These are phyloP conservation scores for Ascaphus truei DNA, from an alignment of 2,113 vertebrate genomes.

Conservation along the genomic window DNA sequence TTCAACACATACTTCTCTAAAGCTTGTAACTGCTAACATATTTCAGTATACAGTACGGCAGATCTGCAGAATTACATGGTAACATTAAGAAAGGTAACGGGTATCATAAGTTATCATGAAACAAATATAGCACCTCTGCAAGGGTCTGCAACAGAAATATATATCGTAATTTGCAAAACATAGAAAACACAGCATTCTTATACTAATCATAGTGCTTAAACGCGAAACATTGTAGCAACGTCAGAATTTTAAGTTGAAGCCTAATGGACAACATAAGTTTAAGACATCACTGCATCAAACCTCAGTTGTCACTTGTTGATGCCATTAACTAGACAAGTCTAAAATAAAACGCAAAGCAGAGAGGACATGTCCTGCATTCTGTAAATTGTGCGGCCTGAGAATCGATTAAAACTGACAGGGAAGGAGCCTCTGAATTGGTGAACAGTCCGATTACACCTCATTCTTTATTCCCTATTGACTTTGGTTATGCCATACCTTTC, in stretches of 20 bases:
- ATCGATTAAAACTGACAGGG: slow-evolving; percentile 94
- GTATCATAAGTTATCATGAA: too few relatives aligned
- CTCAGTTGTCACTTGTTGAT: slow-evolving; percentile 80
- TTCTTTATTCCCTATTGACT: slow-evolving; percentile 89
- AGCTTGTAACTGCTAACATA: too few relatives aligned
- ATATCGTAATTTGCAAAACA: background rate
- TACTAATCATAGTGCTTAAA: background rate
- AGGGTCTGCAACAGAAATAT: too few relatives aligned
- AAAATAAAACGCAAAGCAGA: slow-evolving; percentile 67
- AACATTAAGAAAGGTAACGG: too few relatives aligned
- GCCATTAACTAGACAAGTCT: slow-evolving; percentile 67
- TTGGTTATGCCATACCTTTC: slow-evolving; percentile 92
- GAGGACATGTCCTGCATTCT: slow-evolving; percentile 72
- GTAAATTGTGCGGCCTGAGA: slow-evolving; percentile 87
- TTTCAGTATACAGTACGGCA: too few relatives aligned
- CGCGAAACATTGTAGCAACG: background rate
- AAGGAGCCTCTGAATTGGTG: slow-evolving; percentile 75
- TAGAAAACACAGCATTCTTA: background rate
- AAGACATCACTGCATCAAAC: slow-evolving; percentile 45
- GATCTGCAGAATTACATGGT: too few relatives aligned
- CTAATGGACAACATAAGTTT: slow-evolving; percentile 18
- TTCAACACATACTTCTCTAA: too few relatives aligned
- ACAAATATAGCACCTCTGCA: too few relatives aligned
- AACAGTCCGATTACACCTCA: slow-evolving; percentile 87
- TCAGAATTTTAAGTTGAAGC: background rate